Conservation (phyloP, 2,888 invertebrate species). For the Agelastica alni region DNA sequence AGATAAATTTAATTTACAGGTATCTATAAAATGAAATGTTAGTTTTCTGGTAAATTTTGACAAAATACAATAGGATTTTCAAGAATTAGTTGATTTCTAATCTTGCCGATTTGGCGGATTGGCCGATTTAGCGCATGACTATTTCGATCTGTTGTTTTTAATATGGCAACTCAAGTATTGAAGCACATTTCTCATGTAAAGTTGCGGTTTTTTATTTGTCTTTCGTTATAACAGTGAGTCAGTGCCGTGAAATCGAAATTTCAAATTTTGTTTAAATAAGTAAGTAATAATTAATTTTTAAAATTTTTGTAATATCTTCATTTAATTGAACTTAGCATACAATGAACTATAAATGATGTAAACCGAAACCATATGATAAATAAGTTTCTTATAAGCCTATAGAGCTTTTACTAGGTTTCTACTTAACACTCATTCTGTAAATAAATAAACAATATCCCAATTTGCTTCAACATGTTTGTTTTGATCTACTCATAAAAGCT, state of each 20-base stretch:
- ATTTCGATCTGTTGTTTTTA: conserved; percentile 34
- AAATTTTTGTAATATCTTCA: not conserved
- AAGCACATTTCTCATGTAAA: conserved; percentile 40
- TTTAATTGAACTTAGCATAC: conserved; percentile 16
- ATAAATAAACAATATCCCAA: too few relatives aligned
- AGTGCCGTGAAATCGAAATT: conserved; percentile 27
- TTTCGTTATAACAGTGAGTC: conserved; percentile 35
- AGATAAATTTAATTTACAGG: not conserved
- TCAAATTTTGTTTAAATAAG: conserved; percentile 20
- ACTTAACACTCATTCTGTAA: too few relatives aligned
- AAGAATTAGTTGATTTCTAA: conserved; percentile 4
- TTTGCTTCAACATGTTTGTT: too few relatives aligned
- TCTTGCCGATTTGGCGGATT: conserved; percentile 20
- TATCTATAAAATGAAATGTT: too few relatives aligned
- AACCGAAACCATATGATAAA: conserved; percentile 18
- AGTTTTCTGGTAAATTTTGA: not conserved
- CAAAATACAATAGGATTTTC: not conserved
- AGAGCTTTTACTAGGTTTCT: conserved; percentile 1
- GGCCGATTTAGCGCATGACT: conserved; percentile 26
- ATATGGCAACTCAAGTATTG: conserved; percentile 35
- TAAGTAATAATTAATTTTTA: conserved; percentile 14
- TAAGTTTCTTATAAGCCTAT: not conserved
- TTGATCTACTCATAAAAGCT: not conserved
- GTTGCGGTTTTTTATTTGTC: conserved; percentile 33
- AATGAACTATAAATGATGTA: conserved; percentile 12